Evolutionary conservation across 2,797 vertebrate genomes (phyloP), one percentile per base, ranked within the genome.

Genomic region (Pogoniulus pusillus): DNA sequence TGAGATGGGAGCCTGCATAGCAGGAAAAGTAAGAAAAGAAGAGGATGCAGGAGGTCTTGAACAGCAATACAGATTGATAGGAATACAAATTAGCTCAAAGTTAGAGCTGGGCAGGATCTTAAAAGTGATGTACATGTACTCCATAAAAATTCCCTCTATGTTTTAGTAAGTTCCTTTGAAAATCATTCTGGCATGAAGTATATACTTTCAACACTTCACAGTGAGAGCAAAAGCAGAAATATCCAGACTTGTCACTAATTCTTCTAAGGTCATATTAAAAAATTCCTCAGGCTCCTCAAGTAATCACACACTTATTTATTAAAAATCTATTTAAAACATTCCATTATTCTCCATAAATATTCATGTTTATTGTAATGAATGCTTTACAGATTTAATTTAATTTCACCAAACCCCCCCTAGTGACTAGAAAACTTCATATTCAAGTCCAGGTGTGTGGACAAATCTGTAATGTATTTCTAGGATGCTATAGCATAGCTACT

Each of bases 311-410:
- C 6, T 85, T 82, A 90, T 90, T 91, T 95, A 90, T 95, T 93
- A 90, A 85, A 94, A 85, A 64, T 64, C 88, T 93, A 64, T 87
- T 89, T 90, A 90, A 94, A 93, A 34, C 60, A 71, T 91, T 93
- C 41, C 10, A 63, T 93, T 94, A 64, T 85, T 95, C 82, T 35
- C 55, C 58, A 95, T 95, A 95, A 96, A 95, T 94, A 93, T 94
- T 75, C 37, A 72, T 78, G 64, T 81, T 92, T 80, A 91, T 74
- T 95, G 95, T 87, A 95, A 73, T 89, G 76, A 87, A 23, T 43
- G 74, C 77, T 85, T 69, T 93, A 85, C 71, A 83, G 81, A n/a
- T 96, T 89, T 96, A 58, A 93, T 94, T 89, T 79, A 93, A 87
- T 94, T 90, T 68, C 62, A 83, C 70, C 72, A 81, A 87, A 91